Evolutionary conservation across 2,888 invertebrate species (phyloP).

Genomic region (Drosophila setosimentum): DNA sequence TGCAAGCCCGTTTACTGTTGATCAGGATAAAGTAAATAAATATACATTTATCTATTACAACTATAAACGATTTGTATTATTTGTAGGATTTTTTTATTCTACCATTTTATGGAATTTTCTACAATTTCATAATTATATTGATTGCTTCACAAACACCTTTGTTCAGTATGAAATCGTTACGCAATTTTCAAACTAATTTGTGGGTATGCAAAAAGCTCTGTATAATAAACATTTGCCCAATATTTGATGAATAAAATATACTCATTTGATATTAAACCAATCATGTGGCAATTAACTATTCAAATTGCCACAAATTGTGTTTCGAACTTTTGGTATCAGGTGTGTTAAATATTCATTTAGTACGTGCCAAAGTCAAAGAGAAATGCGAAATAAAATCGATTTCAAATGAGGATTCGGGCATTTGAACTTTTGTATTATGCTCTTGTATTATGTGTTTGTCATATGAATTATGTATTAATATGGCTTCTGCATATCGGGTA

Average conservation of each 20-base stretch:
- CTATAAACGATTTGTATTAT: background rate
- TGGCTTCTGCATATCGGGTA: slow-evolving; percentile 23
- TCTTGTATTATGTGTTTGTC: slow-evolving; percentile 21
- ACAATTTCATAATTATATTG: background rate
- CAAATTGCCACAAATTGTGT: slow-evolving; percentile 49
- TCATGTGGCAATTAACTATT: slow-evolving; percentile 45
- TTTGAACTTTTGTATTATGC: slow-evolving; percentile 17
- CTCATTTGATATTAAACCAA: slow-evolving; percentile 54
- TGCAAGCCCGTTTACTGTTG: too few relatives aligned
- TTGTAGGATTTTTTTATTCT: background rate
- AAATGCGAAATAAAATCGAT: slow-evolving; percentile 33
- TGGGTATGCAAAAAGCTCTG: background rate
- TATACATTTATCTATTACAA: background rate
- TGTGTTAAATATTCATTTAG: slow-evolving; percentile 60
- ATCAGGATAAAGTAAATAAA: background rate
- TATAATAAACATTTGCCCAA: background rate
- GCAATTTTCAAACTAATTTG: background rate
- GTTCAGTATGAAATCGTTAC: background rate
- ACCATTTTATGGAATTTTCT: too few relatives aligned
- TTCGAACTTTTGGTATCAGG: slow-evolving; percentile 29
- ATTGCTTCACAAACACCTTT: background rate
- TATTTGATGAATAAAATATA: slow-evolving; percentile 21
- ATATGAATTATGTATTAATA: slow-evolving; percentile 57
- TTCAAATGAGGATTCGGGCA: slow-evolving; percentile 33
- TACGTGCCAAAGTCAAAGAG: slow-evolving; percentile 60